Evolutionary conservation across 1,140 invertebrate genomes (phyloP), one percentile per base, ranked within the genome.

Genomic region (Drosophila rufa): DNA sequence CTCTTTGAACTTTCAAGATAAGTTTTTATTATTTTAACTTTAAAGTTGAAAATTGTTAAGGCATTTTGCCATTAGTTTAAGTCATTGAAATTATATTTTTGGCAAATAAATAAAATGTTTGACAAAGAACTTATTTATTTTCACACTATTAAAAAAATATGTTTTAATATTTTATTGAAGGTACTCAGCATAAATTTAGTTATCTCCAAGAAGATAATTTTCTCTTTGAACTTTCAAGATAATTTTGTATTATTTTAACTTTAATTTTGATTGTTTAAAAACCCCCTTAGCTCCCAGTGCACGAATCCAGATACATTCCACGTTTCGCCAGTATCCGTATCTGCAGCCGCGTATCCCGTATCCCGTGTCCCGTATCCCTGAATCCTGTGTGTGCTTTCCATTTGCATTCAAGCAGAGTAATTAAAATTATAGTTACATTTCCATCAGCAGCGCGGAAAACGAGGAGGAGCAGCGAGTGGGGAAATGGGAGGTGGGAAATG

Each of bases 391-490:
- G 68, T 43, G 69, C 46, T 42, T 71, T 53, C 53, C 64, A 71
- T 80, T 73, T 70, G 67, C 75, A 67, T 81, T 66, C 73, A 75
- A 73, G 80, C 65, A 61, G 62, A 84, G 85, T 81, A 90, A 89
- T 89, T 89, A 89, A 89, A 89, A 89, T 89, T 78, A 90, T 90
- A 90, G 83, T 78, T 75, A 83, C 77, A 71, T 50, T 75, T 70
- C 65, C 82, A 79, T 65, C 64, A 56, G 58, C 43, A 51, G 66
- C 43, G 30, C 42, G 74, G 42, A 75, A 64, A 75, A n/a, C 71
- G 42, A 17, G 64, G 22, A 25, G 68, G 22, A 33, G 68, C 22
- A 38, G 27, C 17, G 38, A 11, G 38, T 36, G 15, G 36, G 33
- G 33, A 55, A 30, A 9, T 12, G 19, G 46, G 22, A 6, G n/a